Base-by-base conservation (phyloP, 1,140 invertebrate species). In the Neodiprion pinetum region DNA sequence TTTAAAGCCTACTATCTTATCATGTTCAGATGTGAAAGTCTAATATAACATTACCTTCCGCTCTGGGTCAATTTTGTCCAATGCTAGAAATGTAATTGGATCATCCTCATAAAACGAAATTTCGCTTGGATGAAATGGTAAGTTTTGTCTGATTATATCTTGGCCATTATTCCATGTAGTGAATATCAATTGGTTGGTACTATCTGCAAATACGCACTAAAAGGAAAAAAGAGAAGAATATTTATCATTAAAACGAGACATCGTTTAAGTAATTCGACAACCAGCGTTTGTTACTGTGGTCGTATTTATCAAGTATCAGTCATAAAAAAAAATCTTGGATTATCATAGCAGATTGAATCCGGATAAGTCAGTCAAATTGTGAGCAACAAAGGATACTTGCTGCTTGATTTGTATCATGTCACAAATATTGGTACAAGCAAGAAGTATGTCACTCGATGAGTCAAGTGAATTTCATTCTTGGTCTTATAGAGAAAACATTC, bases 151-250 rank as follows among this genome's bases (percentile, higher is more conserved):
- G 48, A 85, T 86, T 76, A 97, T 93, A 11, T 87, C 92, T 66
- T 86, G 84, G 0, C 95, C 95, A 89, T 93, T 93, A 84, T 97
- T 90, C 23, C 82, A 88, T 1, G 96, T 96, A 48, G 93, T 92
- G 82, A 94, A 97, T 9, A 97, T 88, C 73, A 93, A 90, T 80
- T 94, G 94, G 84, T 97, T 93, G 17, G 89, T 88, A 11, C 92
- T 91, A 86, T 97, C 96, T 49, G 93, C 92, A 86, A 97, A 97
- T 3, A 97, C 91, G 88, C 94, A 95, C 96, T 97, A 91, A 89
- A 74, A 77, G 80, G 86, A 81, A 88, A 89, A 75, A 72, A 80
- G 70, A 76, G 75, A 76, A 67, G 78, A 79, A 76, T 71, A 77
- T 14, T 40, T 12, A 28, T 40, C 7, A 17, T 11, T 70, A 65